Percentiles rank a stretch among this genome's conserved stretches.
phyloP scores from a whole-genome alignment of 2,888 invertebrate genomes.

The Pristionchus exspectatus region DNA sequence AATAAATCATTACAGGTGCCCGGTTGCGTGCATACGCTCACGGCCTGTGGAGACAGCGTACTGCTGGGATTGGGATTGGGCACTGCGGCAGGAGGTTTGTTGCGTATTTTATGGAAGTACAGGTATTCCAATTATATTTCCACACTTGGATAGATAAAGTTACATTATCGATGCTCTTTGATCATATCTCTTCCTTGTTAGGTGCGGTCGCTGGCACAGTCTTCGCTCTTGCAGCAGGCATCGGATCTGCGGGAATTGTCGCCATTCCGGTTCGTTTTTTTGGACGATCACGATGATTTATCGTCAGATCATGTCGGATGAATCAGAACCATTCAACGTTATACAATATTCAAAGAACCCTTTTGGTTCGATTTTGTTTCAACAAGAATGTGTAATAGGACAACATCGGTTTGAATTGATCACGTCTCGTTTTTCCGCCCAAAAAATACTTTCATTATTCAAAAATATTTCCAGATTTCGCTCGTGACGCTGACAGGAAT shows the following conservation, averaged over 20 bases:
- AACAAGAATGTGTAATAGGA: neutral
- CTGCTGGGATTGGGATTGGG: constrained; percentile 75
- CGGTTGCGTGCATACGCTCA: constrained; percentile 58
- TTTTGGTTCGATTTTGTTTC: neutral
- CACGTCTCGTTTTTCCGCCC: too few species aligned
- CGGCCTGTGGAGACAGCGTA: constrained; percentile 77
- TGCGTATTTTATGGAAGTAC: neutral
- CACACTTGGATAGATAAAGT: too few species aligned
- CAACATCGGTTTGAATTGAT: too few species aligned
- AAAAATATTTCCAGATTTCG: constrained; percentile 59
- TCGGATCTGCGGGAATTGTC: constrained; percentile 76
- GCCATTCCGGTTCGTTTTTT: constrained; percentile 68
- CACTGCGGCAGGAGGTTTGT: constrained; percentile 62
- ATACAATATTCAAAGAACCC: too few species aligned
- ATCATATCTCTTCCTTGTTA: constrained; percentile 32
- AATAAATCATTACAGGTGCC: constrained; percentile 58
- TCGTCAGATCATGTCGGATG: too few species aligned
- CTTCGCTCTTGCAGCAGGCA: constrained; percentile 75
- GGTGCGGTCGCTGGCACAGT: constrained; percentile 74
- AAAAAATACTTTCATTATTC: too few species aligned
- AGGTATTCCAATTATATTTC: too few species aligned
- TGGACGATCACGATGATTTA: too few species aligned
- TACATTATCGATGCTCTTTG: neutral
- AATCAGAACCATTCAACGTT: too few species aligned
- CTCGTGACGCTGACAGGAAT: constrained; percentile 74